Evolutionary conservation across 1,140 invertebrate genomes (phyloP), one percentile per base, ranked within the genome.

Genomic region (Ditylenchus dipsaci): DNA sequence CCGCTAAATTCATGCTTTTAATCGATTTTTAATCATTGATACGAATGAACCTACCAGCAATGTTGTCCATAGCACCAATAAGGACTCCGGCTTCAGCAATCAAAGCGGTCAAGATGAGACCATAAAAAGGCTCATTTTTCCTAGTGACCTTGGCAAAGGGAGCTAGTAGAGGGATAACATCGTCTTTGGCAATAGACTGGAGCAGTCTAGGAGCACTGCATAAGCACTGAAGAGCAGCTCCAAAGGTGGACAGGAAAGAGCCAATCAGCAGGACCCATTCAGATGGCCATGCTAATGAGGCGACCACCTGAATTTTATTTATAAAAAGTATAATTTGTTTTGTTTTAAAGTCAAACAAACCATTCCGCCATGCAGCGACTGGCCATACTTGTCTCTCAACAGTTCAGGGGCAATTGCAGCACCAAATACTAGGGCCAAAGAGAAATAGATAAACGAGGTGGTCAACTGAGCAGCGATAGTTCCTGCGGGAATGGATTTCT

Each of bases 181-280:
- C 93, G 56, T 78, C 76, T 63, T 80, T 78, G 56, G 78, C 76
- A 42, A 78, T 81, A 42, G 53, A 53, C 15, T 53, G 49, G 3
- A 43, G 29, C 29, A 67, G 63, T 63, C 27, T 63, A 17, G 13
- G 30, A 53, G 67, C 42, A 76, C 75, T 81, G 71, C 80, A 82
- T 45, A 99, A 87, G 71, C 92, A 95, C 84, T 99, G 95, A 8
- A 99, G 86, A 11, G 95, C 95, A 76, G 96, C 95, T 26, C 95
- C 96, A 30, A 98, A 87, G 0, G 95, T 97, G 0, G 95, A 97
- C 0, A 98, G 86, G 83, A 97, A 95, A 0, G 95, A 95, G 21
- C 96, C 96, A 79, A 98, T 90, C 67, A 97, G 84, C 76, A 99
- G 95, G 0, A 98, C 93, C 92, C 92, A 93, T 77, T 94, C 89